phyloP scores from a whole-genome alignment of 2,888 invertebrate genomes.

The Polietes domitor region DNA sequence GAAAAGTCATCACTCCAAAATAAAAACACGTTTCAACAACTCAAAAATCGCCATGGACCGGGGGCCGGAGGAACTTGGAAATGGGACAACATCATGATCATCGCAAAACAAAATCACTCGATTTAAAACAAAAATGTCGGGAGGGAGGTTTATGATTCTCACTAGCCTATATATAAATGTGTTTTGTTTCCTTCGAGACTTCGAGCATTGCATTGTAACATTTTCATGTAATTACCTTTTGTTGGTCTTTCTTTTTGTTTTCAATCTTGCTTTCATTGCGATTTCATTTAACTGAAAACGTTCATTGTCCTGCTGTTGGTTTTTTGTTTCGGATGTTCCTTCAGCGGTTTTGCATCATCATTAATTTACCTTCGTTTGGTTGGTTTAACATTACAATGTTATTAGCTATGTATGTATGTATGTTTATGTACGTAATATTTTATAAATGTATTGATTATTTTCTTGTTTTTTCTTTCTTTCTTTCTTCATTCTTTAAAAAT shows the following conservation, averaged over 20 bases:
- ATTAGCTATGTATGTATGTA: no score
- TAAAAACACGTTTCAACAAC: neutral
- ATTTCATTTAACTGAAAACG: slow-evolving; percentile 58
- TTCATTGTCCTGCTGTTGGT: slow-evolving; percentile 54
- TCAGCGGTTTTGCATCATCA: neutral
- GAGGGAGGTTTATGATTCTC: slow-evolving; percentile 46
- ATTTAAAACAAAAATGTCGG: neutral
- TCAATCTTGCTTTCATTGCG: slow-evolving; percentile 1
- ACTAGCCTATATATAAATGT: slow-evolving; percentile 55
- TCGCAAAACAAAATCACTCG: neutral
- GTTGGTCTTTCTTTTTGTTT: neutral
- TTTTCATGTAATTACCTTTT: slow-evolving; percentile 59
- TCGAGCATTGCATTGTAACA: slow-evolving; percentile 32
- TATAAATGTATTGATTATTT: neutral
- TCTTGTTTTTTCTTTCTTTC: neutral
- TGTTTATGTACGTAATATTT: no score
- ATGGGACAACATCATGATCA: neutral
- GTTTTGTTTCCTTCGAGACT: slow-evolving; percentile 39
- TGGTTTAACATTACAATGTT: slow-evolving; percentile 43
- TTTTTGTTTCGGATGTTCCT: neutral
- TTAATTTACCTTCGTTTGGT: neutral
- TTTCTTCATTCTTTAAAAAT: slow-evolving; percentile 38
- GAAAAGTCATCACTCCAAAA: neutral
- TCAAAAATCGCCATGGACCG: neutral
- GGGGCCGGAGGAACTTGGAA: neutral